Base-by-base conservation (phyloP, 2,888 invertebrate genomes). In the Spodoptera littoralis region DNA sequence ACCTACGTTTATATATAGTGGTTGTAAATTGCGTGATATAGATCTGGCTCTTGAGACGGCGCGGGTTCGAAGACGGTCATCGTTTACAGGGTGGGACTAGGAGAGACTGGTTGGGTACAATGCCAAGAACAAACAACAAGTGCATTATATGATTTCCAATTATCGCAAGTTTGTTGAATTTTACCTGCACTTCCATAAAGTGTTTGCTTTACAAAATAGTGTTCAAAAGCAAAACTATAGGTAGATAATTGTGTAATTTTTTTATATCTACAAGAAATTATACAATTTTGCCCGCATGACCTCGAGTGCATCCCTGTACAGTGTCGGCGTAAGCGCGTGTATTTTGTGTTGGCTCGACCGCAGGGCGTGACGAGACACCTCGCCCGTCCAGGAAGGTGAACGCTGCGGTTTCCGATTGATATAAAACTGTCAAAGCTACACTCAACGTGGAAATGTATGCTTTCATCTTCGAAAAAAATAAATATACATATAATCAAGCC, bases 21-120 rank as follows among this genome's bases (percentile, higher is more conserved):
- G 59, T 69, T 67, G 63, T 73, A 70, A 69, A 73, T 72, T 76
- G 59, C 68, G 65, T 61, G 76, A 77, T 80, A 70, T 63, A 65
- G 59, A 73, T 75, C 76, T 77, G 48, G 72, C 75, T 77, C 72
- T 70, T 73, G 77, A 80, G 81, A 80, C 77, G 71, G 73, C 68
- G 74, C 71, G 79, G 74, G 82, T 84, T 83, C 80, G 83, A 61
- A 69, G 67, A 72, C 83, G 82, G 83, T 84, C 85, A 84, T 76
- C 63, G 58, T 72, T 59, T 64, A 65, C 81, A 65, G 77, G 56
- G 76, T 70, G 51, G 68, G 47, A 76, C 6, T 60, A 47, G 41
- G 52, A 2, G 11, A 13, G 5, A 11, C 3, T 8, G 2, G 36
- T 9, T 2, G 50, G 12, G 12, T 46, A 30, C 48, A 58, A 52